phyloP scores from a whole-genome alignment of 2,888 invertebrate species.

The Tinea semifulvella region DNA sequence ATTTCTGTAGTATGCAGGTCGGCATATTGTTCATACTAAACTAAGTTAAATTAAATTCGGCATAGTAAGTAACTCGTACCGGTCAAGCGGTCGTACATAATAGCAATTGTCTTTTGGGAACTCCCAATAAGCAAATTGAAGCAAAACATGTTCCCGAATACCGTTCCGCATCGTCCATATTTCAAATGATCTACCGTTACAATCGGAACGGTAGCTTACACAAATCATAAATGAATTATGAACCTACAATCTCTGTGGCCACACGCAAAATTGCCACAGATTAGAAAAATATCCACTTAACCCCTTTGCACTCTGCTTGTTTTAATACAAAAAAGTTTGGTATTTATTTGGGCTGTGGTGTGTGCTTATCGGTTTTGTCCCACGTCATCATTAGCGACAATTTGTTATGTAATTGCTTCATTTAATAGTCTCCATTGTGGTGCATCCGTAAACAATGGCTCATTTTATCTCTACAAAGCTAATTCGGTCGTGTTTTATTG shows the following conservation, averaged over 20 bases:
- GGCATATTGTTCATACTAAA: too few relatives aligned
- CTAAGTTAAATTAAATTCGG: too few relatives aligned
- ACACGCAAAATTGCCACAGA: slow-evolving; percentile 10
- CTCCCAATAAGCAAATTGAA: too few relatives aligned
- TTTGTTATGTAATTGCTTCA: slow-evolving; percentile 12
- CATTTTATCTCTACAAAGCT: too few relatives aligned
- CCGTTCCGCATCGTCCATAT: background rate
- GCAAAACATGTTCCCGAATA: too few relatives aligned
- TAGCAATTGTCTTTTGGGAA: too few relatives aligned
- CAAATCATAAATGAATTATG: slow-evolving; percentile 11
- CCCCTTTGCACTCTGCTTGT: background rate
- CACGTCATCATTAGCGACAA: slow-evolving; percentile 9
- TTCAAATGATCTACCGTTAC: slow-evolving; percentile 2
- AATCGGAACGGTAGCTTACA: slow-evolving; percentile 5
- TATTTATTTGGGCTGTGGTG: background rate
- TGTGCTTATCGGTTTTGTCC: slow-evolving; percentile 8
- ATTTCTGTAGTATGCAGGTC: too few relatives aligned
- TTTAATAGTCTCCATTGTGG: slow-evolving; percentile 7
- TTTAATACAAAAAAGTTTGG: background rate
- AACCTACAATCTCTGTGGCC: slow-evolving; percentile 8
- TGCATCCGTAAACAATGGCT: background rate
- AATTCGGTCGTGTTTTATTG: too few relatives aligned
- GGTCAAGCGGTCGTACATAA: too few relatives aligned
- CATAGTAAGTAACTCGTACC: too few relatives aligned
- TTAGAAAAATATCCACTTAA: background rate